Evolutionary conservation across 35 echinoderm and acorn worm species (phyloP).

Genomic region (Ophiothrix spiculata): DNA sequence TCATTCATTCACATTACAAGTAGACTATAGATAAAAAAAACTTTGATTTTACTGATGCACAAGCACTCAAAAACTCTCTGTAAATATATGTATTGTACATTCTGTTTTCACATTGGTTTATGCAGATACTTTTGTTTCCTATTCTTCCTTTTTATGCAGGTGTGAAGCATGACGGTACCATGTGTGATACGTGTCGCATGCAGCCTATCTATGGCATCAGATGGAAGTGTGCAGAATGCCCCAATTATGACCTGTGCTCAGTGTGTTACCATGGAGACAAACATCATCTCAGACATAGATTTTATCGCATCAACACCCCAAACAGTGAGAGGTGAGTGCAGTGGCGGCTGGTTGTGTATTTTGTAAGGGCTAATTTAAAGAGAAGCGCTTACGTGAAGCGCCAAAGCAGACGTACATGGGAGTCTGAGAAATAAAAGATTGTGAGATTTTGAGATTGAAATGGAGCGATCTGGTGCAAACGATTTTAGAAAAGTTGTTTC

Average conservation of each 20-base stretch:
- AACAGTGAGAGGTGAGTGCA: constrained; percentile 79
- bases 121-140: not conserved
- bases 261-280: constrained; percentile 99
- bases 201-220: constrained; percentile 99
- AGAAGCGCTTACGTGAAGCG: no score
- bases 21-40: no score
- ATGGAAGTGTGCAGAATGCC: constrained; percentile 99
- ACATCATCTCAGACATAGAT: constrained; percentile 95
- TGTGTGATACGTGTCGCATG: constrained; percentile 99
- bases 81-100: no score
- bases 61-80: no score
- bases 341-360: not conserved
- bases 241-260: constrained; percentile 96
- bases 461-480: no score
- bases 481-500: no score
- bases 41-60: no score
- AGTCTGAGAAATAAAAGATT: no score
- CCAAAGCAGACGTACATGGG: no score
- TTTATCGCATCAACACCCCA: constrained; percentile 92
- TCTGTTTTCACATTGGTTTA: no score
- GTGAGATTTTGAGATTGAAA: no score
- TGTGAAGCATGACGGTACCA: constrained; percentile 98
- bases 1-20: no score
- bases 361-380: not conserved
- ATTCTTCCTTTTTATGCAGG: constrained; percentile 41